Percentiles rank a stretch among this genome's conserved stretches.
Conservation (phyloP, 2,888 invertebrate species). For the Drosophila meridionalis region DNA sequence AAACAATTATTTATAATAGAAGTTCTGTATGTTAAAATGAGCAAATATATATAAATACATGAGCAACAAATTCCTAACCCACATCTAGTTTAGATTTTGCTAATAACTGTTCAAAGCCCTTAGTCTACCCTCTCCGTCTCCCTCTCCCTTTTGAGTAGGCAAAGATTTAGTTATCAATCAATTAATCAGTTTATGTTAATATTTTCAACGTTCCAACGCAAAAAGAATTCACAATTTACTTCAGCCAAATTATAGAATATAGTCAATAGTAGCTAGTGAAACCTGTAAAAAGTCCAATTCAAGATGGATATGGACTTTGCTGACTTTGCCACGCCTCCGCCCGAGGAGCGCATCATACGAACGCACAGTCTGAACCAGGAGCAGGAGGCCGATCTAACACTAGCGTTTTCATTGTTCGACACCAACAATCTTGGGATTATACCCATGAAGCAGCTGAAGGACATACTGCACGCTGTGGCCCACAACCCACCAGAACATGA, state of each 20-base stretch:
- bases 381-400: constrained; percentile 44
- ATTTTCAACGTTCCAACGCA: background rate
- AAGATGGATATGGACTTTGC: constrained; percentile 55
- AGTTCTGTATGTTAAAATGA: background rate
- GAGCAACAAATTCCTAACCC: background rate
- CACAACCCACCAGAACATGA: constrained; percentile 60
- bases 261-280: background rate
- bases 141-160: background rate
- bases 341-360: constrained; percentile 51
- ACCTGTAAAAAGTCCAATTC: background rate
- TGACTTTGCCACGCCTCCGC: constrained; percentile 56
- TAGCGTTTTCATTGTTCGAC: constrained; percentile 59
- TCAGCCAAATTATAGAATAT: constrained; percentile 13
- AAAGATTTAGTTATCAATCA: background rate
- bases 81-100: background rate
- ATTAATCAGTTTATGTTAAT: background rate
- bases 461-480: constrained; percentile 52
- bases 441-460: constrained; percentile 48
- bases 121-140: background rate
- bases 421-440: constrained; percentile 29
- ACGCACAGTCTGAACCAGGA: constrained; percentile 42
- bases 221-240: background rate
- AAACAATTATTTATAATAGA: constrained; percentile 1
- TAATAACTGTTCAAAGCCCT: background rate
- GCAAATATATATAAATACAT: background rate